Percentiles rank a stretch among this genome's conserved stretches.
phyloP scores from a whole-genome alignment of 1,140 invertebrate species.

The Drosophila kohkoa region DNA sequence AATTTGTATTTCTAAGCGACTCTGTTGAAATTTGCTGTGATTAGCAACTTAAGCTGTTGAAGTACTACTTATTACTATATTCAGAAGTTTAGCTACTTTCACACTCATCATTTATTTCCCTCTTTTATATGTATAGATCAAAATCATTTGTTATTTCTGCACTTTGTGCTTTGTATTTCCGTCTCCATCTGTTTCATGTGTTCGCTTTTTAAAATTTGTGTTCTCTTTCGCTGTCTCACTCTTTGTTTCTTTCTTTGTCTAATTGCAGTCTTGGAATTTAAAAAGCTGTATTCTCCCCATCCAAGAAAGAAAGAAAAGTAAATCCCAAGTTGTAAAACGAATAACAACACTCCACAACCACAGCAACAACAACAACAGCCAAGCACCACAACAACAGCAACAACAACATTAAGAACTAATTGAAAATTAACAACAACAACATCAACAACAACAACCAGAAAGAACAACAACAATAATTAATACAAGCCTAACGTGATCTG shows the following conservation, averaged over 20 bases:
- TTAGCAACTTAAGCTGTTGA: too few species aligned
- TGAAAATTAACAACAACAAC: constrained; percentile 5
- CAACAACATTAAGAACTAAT: constrained; percentile 14
- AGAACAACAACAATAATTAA: constrained; percentile 11
- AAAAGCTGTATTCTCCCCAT: constrained; percentile 37
- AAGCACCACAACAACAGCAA: constrained; percentile 38
- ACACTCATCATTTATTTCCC: too few species aligned
- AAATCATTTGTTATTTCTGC: too few species aligned
- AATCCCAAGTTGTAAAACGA: constrained; percentile 24
- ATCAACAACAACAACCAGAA: constrained; percentile 4
- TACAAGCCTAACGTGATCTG: constrained; percentile 9
- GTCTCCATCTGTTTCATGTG: neutral
- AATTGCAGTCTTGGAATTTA: constrained; percentile 80
- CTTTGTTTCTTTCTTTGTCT: constrained; percentile 55
- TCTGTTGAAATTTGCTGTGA: too few species aligned
- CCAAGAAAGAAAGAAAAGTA: constrained; percentile 29
- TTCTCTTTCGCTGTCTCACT: constrained; percentile 25
- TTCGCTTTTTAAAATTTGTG: neutral
- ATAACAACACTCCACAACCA: constrained; percentile 1
- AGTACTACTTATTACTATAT: too few species aligned
- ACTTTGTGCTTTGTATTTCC: neutral
- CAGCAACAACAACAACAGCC: constrained; percentile 23
- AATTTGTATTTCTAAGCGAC: too few species aligned
- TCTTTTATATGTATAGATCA: too few species aligned
- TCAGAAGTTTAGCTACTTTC: too few species aligned